Evolutionary conservation across 53 echinoderm and acorn worm genomes (phyloP).

Genomic region (Arbacia lixula): DNA sequence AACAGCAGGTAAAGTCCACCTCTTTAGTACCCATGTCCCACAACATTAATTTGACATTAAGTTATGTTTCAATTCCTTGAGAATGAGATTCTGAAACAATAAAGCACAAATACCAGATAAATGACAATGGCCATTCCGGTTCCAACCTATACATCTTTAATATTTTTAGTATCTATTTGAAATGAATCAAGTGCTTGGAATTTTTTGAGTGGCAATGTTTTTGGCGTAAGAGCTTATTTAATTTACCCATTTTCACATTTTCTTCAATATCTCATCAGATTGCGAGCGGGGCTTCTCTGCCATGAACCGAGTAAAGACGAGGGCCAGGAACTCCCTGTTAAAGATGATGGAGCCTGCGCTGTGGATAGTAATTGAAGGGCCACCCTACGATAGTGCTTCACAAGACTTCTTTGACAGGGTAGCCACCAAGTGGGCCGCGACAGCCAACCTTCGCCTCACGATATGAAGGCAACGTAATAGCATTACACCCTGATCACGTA

Average conservation of each 20-base stretch:
- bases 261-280: neutral
- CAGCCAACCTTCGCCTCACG: neutral
- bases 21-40: neutral
- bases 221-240: neutral
- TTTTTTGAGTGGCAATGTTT: neutral
- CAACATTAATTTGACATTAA: no score
- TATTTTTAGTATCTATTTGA: neutral
- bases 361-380: conserved; percentile 22
- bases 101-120: no score
- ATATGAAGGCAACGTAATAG: no score
- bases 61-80: no score
- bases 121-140: no score
- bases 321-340: neutral
- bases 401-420: neutral
- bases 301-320: conserved; percentile 7
- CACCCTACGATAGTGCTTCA: neutral
- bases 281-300: conserved; percentile 41
- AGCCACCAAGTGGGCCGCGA: conserved; percentile 1
- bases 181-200: neutral
- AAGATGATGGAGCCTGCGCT: neutral
- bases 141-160: no score
- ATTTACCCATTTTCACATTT: neutral
- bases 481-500: no score
- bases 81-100: no score
- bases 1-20: conserved; percentile 12